Evolutionary conservation across 2,797 vertebrate species (phyloP), one percentile per base, ranked within the genome.

Genomic region (Otolemur crassicaudatus): DNA sequence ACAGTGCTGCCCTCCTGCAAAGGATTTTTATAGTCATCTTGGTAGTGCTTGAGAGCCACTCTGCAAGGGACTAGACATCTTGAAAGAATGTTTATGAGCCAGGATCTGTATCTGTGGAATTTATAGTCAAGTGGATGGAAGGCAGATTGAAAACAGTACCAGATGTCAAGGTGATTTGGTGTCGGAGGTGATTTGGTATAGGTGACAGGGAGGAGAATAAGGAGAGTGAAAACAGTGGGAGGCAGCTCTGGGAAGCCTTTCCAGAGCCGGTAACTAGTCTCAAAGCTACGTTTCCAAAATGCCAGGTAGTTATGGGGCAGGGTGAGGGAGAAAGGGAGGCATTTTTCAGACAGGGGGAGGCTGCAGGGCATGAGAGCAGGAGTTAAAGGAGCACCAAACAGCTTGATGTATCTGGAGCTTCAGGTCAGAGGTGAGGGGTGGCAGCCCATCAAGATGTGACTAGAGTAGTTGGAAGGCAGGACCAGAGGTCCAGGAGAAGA

Each of bases 11-110:
- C 40, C 40, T 43, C 58, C n/a, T 49, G 83, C 43, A 65, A 91
- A 87, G 43, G 37, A 5, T 27, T 91, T 43, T 63, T 31, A 49
- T 13, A 49, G 31, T 73, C 56, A 65, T 65, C 17, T 70, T 89
- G 72, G 46, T 81, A 61, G 49, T 81, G 49, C 73, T 61, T 81
- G 67, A 93, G 86, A 94, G 77, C 20, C 27, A 23, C 29, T 95
- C 37, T 96, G n/a, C 77, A 72, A 65, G 67, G 34, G 60, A 83
- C 20, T 43, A 37, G 34, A 17, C 12, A 46, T 75, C 22, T 63
- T 0, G 37, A 86, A 58, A 86, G 80, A 67, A 31, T 22, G 49
- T 49, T 49, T 92, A 43, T 43, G 60, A 92, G 40, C 46, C 67
- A 86, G 65, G n/a, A 56, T 72, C 65, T 75, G 37, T 61, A 46